Percentiles rank a stretch among this genome's conserved stretches.
Evolutionary conservation across 2,113 vertebrate species (phyloP).

Genomic region (Pogonocichla stellata): DNA sequence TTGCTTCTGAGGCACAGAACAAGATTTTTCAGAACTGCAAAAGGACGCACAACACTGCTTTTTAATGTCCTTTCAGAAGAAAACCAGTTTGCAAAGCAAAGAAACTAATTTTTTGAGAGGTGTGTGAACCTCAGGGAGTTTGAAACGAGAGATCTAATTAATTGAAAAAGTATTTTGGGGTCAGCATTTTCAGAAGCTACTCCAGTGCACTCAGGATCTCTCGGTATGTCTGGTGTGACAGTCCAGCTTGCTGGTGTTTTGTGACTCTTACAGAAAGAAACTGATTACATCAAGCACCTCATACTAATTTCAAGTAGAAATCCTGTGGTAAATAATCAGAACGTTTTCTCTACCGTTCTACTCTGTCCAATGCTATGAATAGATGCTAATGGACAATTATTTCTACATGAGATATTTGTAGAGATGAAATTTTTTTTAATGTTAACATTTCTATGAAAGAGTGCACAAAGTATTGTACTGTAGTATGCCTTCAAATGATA

Average conservation of each 20-base stretch:
- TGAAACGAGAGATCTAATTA: not conserved
- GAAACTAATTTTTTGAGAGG: constrained; percentile 32
- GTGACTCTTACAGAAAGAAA: not conserved
- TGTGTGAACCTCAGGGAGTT: not conserved
- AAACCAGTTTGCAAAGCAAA: constrained; percentile 27
- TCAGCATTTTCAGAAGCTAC: not conserved
- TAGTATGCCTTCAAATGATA: not conserved
- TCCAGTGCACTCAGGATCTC: not conserved
- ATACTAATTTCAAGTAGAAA: not conserved
- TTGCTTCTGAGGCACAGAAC: constrained; percentile 10
- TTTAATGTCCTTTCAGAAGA: constrained; percentile 45
- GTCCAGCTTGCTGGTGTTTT: not conserved
- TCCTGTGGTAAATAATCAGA: not conserved
- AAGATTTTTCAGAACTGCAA: not conserved
- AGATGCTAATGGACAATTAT: not conserved
- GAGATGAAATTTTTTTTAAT: not conserved
- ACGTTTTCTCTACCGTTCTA: not conserved
- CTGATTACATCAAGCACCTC: not conserved
- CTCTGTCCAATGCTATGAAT: not conserved
- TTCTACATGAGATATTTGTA: not conserved
- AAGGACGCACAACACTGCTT: not conserved
- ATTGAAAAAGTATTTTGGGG: not conserved
- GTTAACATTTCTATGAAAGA: constrained; percentile 14
- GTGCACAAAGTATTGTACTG: not conserved
- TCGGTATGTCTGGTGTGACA: not conserved